These are phyloP conservation scores for Eupeodes latifasciatus DNA, from an alignment of 2,888 invertebrate genomes.

Conservation along the genomic window DNA sequence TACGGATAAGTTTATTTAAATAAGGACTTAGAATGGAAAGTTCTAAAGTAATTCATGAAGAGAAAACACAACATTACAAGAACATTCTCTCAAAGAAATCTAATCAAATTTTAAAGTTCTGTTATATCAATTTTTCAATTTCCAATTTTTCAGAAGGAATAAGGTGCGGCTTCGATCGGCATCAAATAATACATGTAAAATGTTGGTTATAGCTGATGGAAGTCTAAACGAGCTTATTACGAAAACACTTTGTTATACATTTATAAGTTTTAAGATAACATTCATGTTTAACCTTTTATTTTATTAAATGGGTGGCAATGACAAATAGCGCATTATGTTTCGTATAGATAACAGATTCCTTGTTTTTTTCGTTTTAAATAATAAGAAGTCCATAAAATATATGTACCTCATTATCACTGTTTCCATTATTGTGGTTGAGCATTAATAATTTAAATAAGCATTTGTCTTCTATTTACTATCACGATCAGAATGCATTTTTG, in stretches of 20 bases:
- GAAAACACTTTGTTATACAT: constrained; percentile 9
- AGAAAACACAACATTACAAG: too few relatives aligned
- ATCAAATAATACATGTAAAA: background rate
- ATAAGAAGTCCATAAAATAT: constrained; percentile 12
- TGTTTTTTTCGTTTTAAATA: background rate
- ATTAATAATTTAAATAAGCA: constrained; percentile 7
- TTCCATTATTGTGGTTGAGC: constrained; percentile 10
- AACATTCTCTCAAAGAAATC: too few relatives aligned
- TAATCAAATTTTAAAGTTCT: too few relatives aligned
- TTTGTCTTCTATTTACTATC: constrained; percentile 4
- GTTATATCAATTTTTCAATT: too few relatives aligned
- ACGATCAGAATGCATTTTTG: background rate
- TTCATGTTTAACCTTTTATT: background rate
- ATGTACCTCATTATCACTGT: background rate
- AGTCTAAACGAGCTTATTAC: background rate
- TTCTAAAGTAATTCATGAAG: too few relatives aligned
- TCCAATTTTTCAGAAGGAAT: background rate
- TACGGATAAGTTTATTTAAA: too few relatives aligned
- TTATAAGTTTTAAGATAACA: background rate
- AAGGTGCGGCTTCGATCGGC: background rate
- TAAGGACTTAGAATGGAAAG: too few relatives aligned
- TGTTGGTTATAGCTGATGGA: background rate
- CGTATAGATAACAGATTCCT: background rate
- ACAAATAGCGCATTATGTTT: constrained; percentile 20
- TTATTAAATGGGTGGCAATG: constrained; percentile 22